Conservation (phyloP, 2,888 invertebrate genomes). For the Chymomyza fuscimana region DNA sequence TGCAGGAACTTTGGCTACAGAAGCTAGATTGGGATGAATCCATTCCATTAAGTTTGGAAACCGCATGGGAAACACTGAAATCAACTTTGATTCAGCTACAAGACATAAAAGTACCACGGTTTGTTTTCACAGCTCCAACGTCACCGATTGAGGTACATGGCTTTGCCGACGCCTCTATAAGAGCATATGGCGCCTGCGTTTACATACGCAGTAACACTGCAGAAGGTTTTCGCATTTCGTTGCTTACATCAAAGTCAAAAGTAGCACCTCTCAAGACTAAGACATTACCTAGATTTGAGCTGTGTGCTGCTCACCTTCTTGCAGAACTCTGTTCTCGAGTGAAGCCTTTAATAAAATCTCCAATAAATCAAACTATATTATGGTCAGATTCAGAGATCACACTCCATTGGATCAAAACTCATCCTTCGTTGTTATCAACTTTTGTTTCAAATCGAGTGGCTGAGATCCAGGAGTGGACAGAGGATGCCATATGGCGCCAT, state of each 20-base stretch:
- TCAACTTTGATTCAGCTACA: neutral
- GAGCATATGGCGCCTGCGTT: constrained; percentile 1
- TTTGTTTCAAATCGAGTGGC: no score
- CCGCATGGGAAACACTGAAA: neutral
- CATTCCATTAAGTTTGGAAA: neutral
- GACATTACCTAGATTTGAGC: constrained; percentile 2
- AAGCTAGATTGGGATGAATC: neutral
- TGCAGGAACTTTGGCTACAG: neutral
- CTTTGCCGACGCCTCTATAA: neutral
- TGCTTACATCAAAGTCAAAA: neutral
- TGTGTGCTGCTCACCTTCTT: neutral
- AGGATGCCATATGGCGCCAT: neutral
- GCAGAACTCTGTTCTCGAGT: neutral
- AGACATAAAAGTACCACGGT: neutral
- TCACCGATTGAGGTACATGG: constrained; percentile 7
- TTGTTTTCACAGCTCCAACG: neutral
- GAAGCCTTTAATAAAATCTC: neutral
- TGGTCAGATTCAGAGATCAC: neutral
- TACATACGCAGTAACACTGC: neutral
- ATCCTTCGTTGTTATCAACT: no score
- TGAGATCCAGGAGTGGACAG: no score
- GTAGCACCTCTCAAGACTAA: constrained; percentile 6
- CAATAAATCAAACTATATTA: neutral
- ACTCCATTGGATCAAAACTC: no score
- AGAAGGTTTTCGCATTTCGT: neutral